Base-by-base conservation (phyloP, 2,797 vertebrate species). In the Lepilemur septentrionalis region DNA sequence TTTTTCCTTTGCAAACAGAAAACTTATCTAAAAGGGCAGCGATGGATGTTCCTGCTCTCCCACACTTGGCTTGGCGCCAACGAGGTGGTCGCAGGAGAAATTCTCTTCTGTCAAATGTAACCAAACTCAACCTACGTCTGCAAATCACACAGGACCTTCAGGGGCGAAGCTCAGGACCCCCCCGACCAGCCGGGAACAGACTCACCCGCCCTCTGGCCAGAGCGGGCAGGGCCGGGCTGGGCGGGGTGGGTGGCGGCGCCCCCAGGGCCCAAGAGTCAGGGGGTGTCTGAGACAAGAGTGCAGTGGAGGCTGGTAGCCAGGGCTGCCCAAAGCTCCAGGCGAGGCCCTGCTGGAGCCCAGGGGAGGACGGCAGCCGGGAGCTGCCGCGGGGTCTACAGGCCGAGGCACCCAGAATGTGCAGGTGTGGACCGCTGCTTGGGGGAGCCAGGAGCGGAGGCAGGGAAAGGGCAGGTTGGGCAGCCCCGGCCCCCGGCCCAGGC, bases 31-130 rank as follows among this genome's bases (percentile, higher is more conserved):
- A 85, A 92, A 87, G 67, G 80, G 88, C 88, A 55, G 93, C 92
- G 93, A 86, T 93, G 85, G 89, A 55, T 93, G 91, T 48, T 82
- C 95, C 57, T 50, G 65, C 94, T 94, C 90, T 93, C 75, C 94
- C 73, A 67, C 25, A 57, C 65, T 94, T 85, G 91, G 90, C 94
- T 91, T n/a, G 43, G 81, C 67, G 97, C 96, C 97, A 98, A 81
- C 50, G 87, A 96, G 97, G 95, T 91, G 94, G 94, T 96, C 97
- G 97, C 94, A 80, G 90, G 94, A 61, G 75, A 97, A 98, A 96
- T 89, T 78, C 69, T 95, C 95, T 96, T 93, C 93, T 88, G 73
- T 78, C 94, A 79, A 97, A 93, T n/a, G 88, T 73, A 96, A 92
- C 95, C 52, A 96, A 96, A 94, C 95, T 63, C 32, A 67, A 96